Base-by-base conservation (phyloP, 2,797 vertebrate species). In the Enteromius treurensis region DNA sequence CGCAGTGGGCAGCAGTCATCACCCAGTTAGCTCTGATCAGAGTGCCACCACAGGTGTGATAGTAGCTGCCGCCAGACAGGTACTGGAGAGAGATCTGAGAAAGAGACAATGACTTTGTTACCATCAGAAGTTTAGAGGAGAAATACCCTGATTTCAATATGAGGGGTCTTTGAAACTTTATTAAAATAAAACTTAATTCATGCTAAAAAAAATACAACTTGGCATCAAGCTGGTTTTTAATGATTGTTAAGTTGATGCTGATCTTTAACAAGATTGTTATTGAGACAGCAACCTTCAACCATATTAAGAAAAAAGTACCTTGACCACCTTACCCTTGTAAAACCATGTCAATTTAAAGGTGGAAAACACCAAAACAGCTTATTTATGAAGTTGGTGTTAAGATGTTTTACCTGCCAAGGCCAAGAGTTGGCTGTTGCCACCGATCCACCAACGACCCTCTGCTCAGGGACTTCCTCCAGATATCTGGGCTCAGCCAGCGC, bases 1-100 rank as follows among this genome's bases (percentile, higher is more conserved):
- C 96, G 19, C 97, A 98, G 89, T 97, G 97, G 89, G 97, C 97
- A 0, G 97, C 97, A 0, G 96, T 97, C 96, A 97, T 88, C 76
- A 97, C 97, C 95, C 97, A 96, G 90, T 94, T 92, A 76, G 5
- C 90, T 64, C 0, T 91, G 91, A 97, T 88, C 91, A 98, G 94
- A 83, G 94, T 93, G 68, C 97, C 97, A 17, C 97, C 96, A 26
- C 97, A 98, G 26, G 95, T 97, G 90, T 97, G 97, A 86, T 93
- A 23, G 94, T 90, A 97, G 29, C 1, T 53, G 77, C 90, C 76
- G 0, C 89, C 64, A 0, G 93, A 95, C 79, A 19, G 73, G 85
- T 93, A 97, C 91, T 97, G 97, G 32, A 97, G 96, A 68, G 97
- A 97, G 88, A 97, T 95, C 97, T 98, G 85, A 81, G 17, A 47